These are phyloP conservation scores for Microplitis demolitor DNA, from an alignment of 1,140 invertebrate species.

Conservation along the genomic window DNA sequence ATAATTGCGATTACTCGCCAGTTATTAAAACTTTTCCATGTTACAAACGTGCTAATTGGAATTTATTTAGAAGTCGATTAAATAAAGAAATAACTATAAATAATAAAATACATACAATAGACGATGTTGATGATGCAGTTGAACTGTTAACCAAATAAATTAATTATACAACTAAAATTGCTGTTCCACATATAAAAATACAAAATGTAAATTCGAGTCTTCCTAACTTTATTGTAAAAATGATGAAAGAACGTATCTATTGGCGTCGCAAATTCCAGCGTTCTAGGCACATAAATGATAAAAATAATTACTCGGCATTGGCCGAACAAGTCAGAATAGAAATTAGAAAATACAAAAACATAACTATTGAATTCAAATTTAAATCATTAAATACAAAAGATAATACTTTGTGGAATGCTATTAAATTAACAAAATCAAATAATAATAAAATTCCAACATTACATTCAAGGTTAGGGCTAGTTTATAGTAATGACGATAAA, in stretches of 20 bases:
- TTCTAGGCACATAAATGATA: background rate
- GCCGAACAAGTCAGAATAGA: background rate
- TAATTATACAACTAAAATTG: background rate
- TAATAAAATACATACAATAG: background rate
- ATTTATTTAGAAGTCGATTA: background rate
- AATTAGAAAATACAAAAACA: conserved; percentile 3
- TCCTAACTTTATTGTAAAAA: too few relatives aligned
- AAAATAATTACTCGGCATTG: background rate
- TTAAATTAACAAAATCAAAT: conserved; percentile 15
- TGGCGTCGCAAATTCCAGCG: background rate
- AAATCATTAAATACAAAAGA: conserved; percentile 18
- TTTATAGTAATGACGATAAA: conserved; percentile 10
- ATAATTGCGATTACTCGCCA: background rate
- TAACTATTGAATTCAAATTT: background rate
- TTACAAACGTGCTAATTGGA: conserved; percentile 14
- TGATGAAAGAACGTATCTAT: background rate
- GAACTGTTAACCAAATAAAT: background rate
- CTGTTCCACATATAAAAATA: background rate
- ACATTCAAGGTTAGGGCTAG: background rate
- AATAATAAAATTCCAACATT: conserved; percentile 8
- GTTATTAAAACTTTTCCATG: background rate
- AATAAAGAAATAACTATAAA: background rate
- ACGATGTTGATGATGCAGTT: background rate
- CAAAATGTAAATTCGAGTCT: background rate
- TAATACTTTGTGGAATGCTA: conserved; percentile 20